Percentiles rank a stretch among this genome's conserved stretches.
Evolutionary conservation across 1,140 invertebrate species (phyloP).

Genomic region (Musca vetustissima): DNA sequence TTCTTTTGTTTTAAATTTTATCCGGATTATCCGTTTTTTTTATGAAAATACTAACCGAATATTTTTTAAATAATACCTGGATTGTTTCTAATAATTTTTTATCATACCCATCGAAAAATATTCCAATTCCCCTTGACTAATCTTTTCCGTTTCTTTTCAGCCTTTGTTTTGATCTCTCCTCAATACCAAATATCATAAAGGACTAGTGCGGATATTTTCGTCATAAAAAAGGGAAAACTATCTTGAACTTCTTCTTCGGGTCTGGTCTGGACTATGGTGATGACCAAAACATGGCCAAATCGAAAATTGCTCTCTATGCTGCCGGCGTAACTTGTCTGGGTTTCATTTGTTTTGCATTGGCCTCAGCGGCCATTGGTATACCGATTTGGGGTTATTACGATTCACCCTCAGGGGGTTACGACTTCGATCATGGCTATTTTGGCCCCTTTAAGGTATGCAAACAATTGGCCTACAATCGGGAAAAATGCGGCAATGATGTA

Average conservation of each 20-base stretch:
- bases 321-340: slow-evolving; percentile 73
- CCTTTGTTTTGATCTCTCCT: slow-evolving; percentile 1
- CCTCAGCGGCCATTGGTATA: slow-evolving; percentile 71
- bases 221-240: background rate
- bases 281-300: slow-evolving; percentile 50
- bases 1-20: too few species aligned
- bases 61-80: too few species aligned
- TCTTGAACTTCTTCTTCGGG: too few species aligned
- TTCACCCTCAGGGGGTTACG: slow-evolving; percentile 58
- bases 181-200: background rate
- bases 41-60: too few species aligned
- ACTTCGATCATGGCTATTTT: slow-evolving; percentile 75
- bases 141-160: background rate
- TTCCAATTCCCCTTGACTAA: background rate
- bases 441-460: slow-evolving; percentile 85
- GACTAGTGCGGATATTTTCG: too few species aligned
- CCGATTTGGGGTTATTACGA: slow-evolving; percentile 81
- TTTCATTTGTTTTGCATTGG: slow-evolving; percentile 74
- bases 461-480: slow-evolving; percentile 73
- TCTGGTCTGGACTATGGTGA: slow-evolving; percentile 24
- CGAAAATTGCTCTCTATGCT: slow-evolving; percentile 64
- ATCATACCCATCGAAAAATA: background rate
- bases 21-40: too few species aligned
- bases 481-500: slow-evolving; percentile 75
- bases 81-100: too few species aligned